Percentiles rank a stretch among this genome's conserved stretches.
phyloP scores from a whole-genome alignment of 2,888 invertebrate species.

The Euplexia lucipara region DNA sequence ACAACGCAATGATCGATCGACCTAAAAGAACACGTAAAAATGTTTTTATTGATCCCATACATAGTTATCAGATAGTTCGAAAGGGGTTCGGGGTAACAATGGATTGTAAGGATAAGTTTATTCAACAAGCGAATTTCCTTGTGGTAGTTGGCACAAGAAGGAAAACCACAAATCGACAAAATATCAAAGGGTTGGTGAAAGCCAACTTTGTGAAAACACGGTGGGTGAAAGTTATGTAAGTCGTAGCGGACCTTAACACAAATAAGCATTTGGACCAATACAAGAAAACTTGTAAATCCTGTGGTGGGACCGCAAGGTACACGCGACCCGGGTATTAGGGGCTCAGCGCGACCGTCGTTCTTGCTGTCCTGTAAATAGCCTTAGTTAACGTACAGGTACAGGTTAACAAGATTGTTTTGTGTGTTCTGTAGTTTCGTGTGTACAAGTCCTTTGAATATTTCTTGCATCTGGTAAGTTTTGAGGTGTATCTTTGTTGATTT shows the following conservation, averaged over 20 bases:
- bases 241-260: slow-evolving; percentile 74
- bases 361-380: slow-evolving; percentile 73
- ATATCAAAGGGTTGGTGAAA: slow-evolving; percentile 77
- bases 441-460: slow-evolving; percentile 50
- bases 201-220: slow-evolving; percentile 76
- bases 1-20: slow-evolving; percentile 31
- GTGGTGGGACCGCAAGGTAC: slow-evolving; percentile 81
- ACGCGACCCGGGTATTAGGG: slow-evolving; percentile 76
- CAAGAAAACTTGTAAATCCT: slow-evolving; percentile 88
- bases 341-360: slow-evolving; percentile 70
- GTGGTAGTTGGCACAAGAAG: slow-evolving; percentile 62
- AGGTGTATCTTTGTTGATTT: slow-evolving; percentile 30
- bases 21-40: slow-evolving; percentile 54
- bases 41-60: slow-evolving; percentile 57
- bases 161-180: slow-evolving; percentile 76
- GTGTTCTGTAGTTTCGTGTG: slow-evolving; percentile 45
- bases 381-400: slow-evolving; percentile 67
- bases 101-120: slow-evolving; percentile 66
- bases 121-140: slow-evolving; percentile 66
- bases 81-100: slow-evolving; percentile 59
- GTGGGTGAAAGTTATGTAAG: slow-evolving; percentile 74
- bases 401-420: slow-evolving; percentile 65
- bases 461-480: slow-evolving; percentile 46
- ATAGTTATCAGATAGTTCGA: slow-evolving; percentile 63
- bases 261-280: slow-evolving; percentile 84